phyloP scores from a whole-genome alignment of 2,113 vertebrate species.

The Orthonyx spaldingii region DNA sequence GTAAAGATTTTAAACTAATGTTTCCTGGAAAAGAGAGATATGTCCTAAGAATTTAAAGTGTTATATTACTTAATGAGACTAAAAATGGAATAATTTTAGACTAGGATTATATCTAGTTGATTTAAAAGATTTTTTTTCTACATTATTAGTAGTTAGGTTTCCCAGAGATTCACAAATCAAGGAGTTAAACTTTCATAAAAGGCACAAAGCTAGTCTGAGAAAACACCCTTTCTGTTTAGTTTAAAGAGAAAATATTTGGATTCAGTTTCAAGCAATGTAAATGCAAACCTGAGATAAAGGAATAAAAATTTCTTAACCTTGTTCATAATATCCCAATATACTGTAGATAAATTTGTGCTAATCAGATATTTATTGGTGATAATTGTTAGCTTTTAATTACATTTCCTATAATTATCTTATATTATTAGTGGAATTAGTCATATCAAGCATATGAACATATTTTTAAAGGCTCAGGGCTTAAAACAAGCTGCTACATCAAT shows the following conservation, averaged over 20 bases:
- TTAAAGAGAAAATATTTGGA: background rate
- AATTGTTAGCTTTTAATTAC: background rate
- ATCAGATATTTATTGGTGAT: background rate
- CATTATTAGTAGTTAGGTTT: background rate
- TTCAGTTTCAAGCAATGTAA: background rate
- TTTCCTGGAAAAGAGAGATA: background rate
- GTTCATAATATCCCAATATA: background rate
- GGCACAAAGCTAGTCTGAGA: background rate
- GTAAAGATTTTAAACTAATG: background rate
- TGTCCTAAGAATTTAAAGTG: background rate
- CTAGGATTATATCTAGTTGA: background rate
- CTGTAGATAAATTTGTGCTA: background rate
- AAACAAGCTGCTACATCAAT: background rate
- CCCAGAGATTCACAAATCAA: background rate
- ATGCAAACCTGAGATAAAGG: background rate
- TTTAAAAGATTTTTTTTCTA: background rate
- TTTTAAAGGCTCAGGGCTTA: background rate
- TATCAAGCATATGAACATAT: background rate
- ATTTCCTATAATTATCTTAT: background rate
- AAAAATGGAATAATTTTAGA: background rate
- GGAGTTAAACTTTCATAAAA: background rate
- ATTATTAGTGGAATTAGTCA: background rate
- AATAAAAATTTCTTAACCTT: background rate
- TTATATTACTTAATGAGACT: background rate
- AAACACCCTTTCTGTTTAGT: background rate